Base-by-base conservation (phyloP, 2,797 vertebrate species). In the Acestrorhynchus altus region DNA sequence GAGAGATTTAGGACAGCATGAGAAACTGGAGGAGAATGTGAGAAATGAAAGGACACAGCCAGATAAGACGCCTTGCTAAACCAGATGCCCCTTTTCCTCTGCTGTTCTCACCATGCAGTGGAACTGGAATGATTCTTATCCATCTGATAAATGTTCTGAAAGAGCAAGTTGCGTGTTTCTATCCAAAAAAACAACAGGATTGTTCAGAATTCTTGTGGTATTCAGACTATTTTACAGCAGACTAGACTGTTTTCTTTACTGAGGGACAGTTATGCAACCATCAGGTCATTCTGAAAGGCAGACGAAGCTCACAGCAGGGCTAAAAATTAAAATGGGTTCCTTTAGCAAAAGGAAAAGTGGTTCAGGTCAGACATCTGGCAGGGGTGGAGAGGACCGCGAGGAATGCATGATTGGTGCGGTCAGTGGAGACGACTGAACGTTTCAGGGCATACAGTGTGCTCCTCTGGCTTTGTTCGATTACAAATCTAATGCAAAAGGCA, bases 351-450 rank as follows among this genome's bases (percentile, higher is more conserved):
- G 60, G 59, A 24, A 69, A 79, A 77, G 52, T 74, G 39, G 49
- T 85, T 57, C 44, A 64, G 75, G 74, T 85, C 24, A 79, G 83
- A 88, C 86, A 89, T 90, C 82, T 90, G 88, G 85, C 78, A 83
- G 78, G n/a, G 67, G 83, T 85, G 84, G 73, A 83, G 74, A 71
- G 40, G 74, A 84, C 67, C 67, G 81, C 82, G 81, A 84, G 83
- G 82, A 84, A 90, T 76, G 40, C 22, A 49, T 59, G 80, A 57
- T 69, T 46, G 47, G 61, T 79, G 67, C 72, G 73, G 83, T 82
- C 63, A 78, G 61, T 20, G 57, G 26, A 61, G 42, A 81, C 49
- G 72, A 76, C 69, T 74, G 67, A 74, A 82, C 69, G 77, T 72
- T 78, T 77, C 22, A 59, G 51, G 46, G 78, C 46, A 52, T 69